Conservation (phyloP, 2,797 vertebrate species). For the Emys orbicularis region DNA sequence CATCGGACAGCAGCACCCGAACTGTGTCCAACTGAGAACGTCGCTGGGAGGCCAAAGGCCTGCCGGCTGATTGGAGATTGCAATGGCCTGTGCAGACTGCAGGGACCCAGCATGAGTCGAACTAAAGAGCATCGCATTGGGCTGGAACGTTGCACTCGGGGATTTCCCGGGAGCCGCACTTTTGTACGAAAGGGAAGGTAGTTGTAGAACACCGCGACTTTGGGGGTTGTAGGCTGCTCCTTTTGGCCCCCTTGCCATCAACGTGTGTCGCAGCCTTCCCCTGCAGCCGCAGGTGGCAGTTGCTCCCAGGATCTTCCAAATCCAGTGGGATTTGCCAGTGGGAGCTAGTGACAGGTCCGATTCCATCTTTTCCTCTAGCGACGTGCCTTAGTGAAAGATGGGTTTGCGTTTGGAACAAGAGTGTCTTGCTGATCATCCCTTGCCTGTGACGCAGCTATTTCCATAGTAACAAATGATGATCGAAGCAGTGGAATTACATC, state of each 20-base stretch:
- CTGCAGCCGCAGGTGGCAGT: neutral
- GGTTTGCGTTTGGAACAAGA: neutral
- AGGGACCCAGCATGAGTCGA: neutral
- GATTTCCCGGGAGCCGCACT: neutral
- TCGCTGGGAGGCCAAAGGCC: neutral
- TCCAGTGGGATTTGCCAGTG: neutral
- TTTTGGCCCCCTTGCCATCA: neutral
- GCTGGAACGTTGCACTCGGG: neutral
- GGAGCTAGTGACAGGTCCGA: neutral
- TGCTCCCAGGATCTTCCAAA: neutral
- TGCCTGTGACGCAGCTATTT: neutral
- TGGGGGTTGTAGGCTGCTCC: too few species aligned
- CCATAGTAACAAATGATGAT: neutral
- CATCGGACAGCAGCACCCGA: neutral
- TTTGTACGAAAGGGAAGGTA: neutral
- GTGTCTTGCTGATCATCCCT: neutral
- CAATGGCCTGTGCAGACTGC: accelerated
- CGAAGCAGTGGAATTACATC: neutral
- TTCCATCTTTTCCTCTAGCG: neutral
- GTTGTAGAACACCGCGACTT: neutral
- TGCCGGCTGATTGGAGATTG: neutral
- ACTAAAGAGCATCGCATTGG: neutral
- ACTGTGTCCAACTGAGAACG: neutral
- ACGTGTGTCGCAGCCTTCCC: neutral
- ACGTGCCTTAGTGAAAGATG: neutral